Base-by-base conservation (phyloP, 1,140 invertebrate species). In the Goniozus legneri region DNA sequence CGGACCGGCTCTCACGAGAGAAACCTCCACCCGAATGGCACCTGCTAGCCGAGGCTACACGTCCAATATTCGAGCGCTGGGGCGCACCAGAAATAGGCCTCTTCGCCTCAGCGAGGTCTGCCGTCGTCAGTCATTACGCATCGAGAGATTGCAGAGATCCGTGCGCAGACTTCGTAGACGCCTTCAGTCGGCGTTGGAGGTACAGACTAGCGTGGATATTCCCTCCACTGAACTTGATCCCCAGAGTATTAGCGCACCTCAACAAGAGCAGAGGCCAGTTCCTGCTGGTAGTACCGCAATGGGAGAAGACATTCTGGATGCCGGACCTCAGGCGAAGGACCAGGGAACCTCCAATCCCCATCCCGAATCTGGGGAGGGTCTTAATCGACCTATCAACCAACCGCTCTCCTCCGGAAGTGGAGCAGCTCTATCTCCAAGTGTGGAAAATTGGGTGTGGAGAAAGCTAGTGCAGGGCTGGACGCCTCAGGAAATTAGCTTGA, bases 131-230 rank as follows among this genome's bases (percentile, higher is more conserved):
- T 10, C 49, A 12, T 0, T 72, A 72, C 45, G 62, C 65, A 18
- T 55, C 61, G 2, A 20, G 47, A 30, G 59, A 69, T 41, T 37
- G 33, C 22, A 44, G 34, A 30, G 64, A 68, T 50, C 35, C 31
- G 0, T 22, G 54, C 12, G 65, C 62, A 7, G 32, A 36, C 3
- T 58, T 51, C 41, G 52, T 63, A 52, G 59, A 69, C 39, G 67
- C 68, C 6, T 63, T 71, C 54, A 63, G 59, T 38, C 50, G 13
- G 20, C 20, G 13, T 16, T 66, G 65, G 68, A 21, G 55, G 4
- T 73, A 41, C 42, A 52, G 16, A n/a, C 56, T 70, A 21, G 67
- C 56, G 8, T 73, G 67, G 67, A 47, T 70, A 1, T 73, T 72
- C 27, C 67, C 69, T 8, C 67, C 64, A 14, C 67, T 68, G 3